Evolutionary conservation across 2,113 vertebrate species (phyloP), one percentile per base, ranked within the genome.

Genomic region (Megaceryle torquata): DNA sequence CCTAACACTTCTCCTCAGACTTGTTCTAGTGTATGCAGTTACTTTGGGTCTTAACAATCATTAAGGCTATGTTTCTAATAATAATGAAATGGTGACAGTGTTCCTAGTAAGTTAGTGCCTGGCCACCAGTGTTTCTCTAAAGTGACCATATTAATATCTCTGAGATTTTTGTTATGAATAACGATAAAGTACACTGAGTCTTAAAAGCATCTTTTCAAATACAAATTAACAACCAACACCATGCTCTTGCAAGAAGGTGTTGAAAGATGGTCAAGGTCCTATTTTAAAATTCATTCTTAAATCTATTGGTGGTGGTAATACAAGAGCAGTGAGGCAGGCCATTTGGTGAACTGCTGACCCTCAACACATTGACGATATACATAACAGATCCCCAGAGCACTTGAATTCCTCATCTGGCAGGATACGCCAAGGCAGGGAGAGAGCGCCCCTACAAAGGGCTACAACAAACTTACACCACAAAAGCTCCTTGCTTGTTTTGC

Each of bases 331-430:
- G 14, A 28, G 39, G 37, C 39, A 54, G 67, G n/a, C 6, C 44
- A n/a, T 39, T n/a, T 12, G 41, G 43, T 1, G 10, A 64, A 35
- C 17, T 33, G 33, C 37, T 37, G 37, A 78, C 41, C 37, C n/a
- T 21, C 71, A 41, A 6, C 16, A 15, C 10, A 22, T 2, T 18
- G 8, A 15, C 41, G 35, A 18, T 8, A 10, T 8, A 10, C 0
- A 0, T 2, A n/a, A 20, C 0, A 0, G 69, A 4, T 50, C 21
- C 44, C n/a, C 64, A n/a, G 21, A 41, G 75, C 15, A 7, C 24
- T 2, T 13, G 11, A 39, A 21, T 10, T 68, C 50, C 72, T 51
- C 2, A 1, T 15, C 22, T 6, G 25, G 57, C 20, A 59, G 25
- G 25, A 29, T 28, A 56, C 9, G 13, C 6, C 2, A 43, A 24